These are phyloP conservation scores for Drosophila anomalipes DNA, from an alignment of 2,888 invertebrate species.

Conservation along the genomic window DNA sequence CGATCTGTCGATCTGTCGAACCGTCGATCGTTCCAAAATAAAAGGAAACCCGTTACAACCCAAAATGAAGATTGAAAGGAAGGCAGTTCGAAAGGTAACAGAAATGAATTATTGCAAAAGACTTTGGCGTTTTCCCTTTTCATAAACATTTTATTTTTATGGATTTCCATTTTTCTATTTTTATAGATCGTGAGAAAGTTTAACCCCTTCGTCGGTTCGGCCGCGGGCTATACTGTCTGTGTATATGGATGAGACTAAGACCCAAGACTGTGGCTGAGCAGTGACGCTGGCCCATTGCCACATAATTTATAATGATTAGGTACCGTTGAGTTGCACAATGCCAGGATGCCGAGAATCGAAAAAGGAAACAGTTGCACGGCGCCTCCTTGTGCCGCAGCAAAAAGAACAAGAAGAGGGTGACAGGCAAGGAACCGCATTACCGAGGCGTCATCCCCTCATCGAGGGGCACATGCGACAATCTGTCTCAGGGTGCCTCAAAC, in stretches of 20 bases:
- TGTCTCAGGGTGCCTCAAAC: slow-evolving; percentile 48
- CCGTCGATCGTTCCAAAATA: slow-evolving; percentile 36
- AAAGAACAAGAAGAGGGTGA: slow-evolving; percentile 58
- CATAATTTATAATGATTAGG: slow-evolving; percentile 81
- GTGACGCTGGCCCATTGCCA: slow-evolving; percentile 63
- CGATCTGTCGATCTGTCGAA: slow-evolving; percentile 39
- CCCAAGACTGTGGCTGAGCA: slow-evolving; percentile 28
- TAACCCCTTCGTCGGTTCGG: slow-evolving; percentile 68
- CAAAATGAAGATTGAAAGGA: slow-evolving; percentile 15
- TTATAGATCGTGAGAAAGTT: slow-evolving; percentile 79
- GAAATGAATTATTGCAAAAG: slow-evolving; percentile 58
- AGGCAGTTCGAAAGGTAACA: slow-evolving; percentile 16
- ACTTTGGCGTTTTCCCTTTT: slow-evolving; percentile 58
- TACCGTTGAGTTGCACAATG: slow-evolving; percentile 50
- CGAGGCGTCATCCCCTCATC: slow-evolving; percentile 75
- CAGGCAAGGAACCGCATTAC: slow-evolving; percentile 47
- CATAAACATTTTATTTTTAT: slow-evolving; percentile 43
- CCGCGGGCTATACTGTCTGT: slow-evolving; percentile 7
- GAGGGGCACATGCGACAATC: slow-evolving; percentile 38
- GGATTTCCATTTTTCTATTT: slow-evolving; percentile 62
- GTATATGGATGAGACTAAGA: slow-evolving; percentile 3
- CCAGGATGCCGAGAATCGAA: slow-evolving; percentile 25
- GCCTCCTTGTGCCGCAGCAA: slow-evolving; percentile 64
- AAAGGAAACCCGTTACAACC: slow-evolving; percentile 51
- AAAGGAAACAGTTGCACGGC: slow-evolving; percentile 72